Base-by-base conservation (phyloP, 2,113 vertebrate genomes). In the Nannobrachium achirus region DNA sequence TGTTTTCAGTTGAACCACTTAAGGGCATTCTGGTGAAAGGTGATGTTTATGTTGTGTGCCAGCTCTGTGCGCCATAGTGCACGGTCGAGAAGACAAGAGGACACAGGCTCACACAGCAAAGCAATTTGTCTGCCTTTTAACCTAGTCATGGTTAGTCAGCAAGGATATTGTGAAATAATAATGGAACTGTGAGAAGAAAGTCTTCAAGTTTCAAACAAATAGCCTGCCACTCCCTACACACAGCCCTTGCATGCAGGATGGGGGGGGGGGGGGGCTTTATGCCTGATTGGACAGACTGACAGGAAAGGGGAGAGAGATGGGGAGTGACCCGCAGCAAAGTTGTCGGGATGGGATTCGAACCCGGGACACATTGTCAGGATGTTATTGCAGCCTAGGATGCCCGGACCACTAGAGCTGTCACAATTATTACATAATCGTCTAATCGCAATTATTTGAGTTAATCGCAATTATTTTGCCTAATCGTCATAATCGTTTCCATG, bases 151-250 rank as follows among this genome's bases (percentile, higher is more conserved):
- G 56, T 86, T 84, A 76, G 76, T 84, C 69, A 82, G 4, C 1
- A 11, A 46, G 14, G 56, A 53, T 78, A 66, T 85, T 82, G 73
- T 83, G 83, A 86, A 80, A 80, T 68, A 56, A 48, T 7, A 33
- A 16, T 39, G 25, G 56, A 57, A 61, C 55, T 42, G 13, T 33
- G 13, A 63, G 45, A 33, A 69, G 59, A 14, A 14, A 60, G 25
- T 46, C 49, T 62, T 80, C 83, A 79, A 51, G 84, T 83, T 86
- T 72, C 68, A 71, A n/a, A 66, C 57, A 78, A 69, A 72, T 68
- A 41, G 59, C 55, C 44, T 57, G 20, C 56, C 59, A 63, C 11
- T 65, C 20, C 13, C 16, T 11, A 7, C 25, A 19, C 56, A 44
- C 19, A 52, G 11, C 18, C 56, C 25, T 60, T 60, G 6, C 10